phyloP scores from a whole-genome alignment of 1,140 invertebrate species.

The Cherax destructor region DNA sequence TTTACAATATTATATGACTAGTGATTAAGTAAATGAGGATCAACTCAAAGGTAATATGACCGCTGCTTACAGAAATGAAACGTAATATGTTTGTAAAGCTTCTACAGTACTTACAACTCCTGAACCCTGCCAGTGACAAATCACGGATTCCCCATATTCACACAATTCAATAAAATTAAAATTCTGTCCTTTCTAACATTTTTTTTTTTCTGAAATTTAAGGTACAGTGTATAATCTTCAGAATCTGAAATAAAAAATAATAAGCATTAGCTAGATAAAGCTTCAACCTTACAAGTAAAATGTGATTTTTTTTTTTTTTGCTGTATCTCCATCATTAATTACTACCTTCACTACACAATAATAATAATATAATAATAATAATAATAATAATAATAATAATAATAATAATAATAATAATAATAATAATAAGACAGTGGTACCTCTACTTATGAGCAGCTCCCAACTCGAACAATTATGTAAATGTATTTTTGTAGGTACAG shows the following conservation, averaged over 20 bases:
- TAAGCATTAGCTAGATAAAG: not conserved
- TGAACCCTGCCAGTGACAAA: conserved; percentile 11
- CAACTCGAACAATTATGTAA: too few species aligned
- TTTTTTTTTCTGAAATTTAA: not conserved
- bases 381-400: too few species aligned
- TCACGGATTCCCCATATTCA: not conserved
- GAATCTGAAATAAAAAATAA: not conserved
- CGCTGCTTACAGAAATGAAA: not conserved
- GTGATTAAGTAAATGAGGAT: not conserved
- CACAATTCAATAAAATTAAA: not conserved
- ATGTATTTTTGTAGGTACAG: too few species aligned
- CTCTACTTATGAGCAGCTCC: too few species aligned
- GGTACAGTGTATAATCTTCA: not conserved
- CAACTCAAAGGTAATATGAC: not conserved
- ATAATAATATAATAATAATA: too few species aligned
- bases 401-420: too few species aligned
- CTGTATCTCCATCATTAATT: too few species aligned
- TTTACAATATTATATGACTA: not conserved
- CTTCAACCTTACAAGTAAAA: not conserved
- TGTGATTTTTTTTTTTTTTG: too few species aligned
- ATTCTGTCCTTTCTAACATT: not conserved
- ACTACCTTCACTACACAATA: too few species aligned
- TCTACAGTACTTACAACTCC: conserved; percentile 13
- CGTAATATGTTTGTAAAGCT: not conserved
- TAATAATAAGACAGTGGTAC: too few species aligned